A percentile compares a stretch with the other conserved stretches of the same genome.
Evolutionary conservation across 2,888 invertebrate genomes (phyloP).

Genomic region (Drosophila algonquin): DNA sequence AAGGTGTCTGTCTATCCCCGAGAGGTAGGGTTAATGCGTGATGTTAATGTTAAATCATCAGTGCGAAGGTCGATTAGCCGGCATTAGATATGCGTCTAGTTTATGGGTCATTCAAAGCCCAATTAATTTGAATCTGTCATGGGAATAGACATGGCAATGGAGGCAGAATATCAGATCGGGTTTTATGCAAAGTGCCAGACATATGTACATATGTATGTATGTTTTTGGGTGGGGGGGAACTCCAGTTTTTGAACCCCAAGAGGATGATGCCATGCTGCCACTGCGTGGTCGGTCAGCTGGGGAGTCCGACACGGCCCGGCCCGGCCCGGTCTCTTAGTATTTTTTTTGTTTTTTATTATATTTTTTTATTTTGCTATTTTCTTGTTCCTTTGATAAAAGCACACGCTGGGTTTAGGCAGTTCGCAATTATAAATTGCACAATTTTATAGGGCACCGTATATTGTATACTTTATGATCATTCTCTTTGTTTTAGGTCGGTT

Average conservation of each 20-base stretch:
- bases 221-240: no score
- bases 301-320: background rate
- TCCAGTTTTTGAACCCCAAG: no score
- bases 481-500: constrained; percentile 35
- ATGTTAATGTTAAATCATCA: constrained; percentile 5
- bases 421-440: constrained; percentile 52
- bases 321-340: constrained; percentile 1
- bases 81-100: background rate
- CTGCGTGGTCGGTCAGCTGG: constrained; percentile 12
- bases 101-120: constrained; percentile 3
- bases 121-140: constrained; percentile 12
- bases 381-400: constrained; percentile 21
- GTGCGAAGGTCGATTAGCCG: constrained; percentile 1
- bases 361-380: constrained; percentile 22
- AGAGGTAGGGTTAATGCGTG: background rate
- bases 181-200: background rate
- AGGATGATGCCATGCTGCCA: background rate
- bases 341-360: constrained; percentile 16
- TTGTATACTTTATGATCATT: constrained; percentile 23
- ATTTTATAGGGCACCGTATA: constrained; percentile 36
- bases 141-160: constrained; percentile 6
- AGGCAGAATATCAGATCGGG: background rate
- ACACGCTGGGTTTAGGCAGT: constrained; percentile 11
- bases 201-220: no score
- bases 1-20: constrained; percentile 1